Evolutionary conservation across 2,113 vertebrate species (phyloP), one percentile per base, ranked within the genome.

Genomic region (Entelurus aequoreus): DNA sequence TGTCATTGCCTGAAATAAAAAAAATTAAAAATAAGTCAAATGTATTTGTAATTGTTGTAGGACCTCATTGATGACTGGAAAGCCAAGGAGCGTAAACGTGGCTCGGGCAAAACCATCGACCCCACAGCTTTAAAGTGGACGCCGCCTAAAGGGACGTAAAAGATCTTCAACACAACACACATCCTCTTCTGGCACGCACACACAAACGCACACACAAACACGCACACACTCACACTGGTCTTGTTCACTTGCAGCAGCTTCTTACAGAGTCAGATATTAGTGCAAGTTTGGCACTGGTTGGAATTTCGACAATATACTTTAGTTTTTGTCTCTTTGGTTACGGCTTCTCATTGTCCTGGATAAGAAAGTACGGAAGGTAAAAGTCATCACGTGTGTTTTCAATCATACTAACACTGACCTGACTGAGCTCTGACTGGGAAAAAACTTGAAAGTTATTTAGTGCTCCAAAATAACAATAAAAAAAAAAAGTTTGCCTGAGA

Each of bases 1-100:
- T n/a, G n/a, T n/a, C n/a, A n/a, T n/a, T n/a, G n/a, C n/a, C n/a
- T n/a, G n/a, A n/a, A n/a, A n/a, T n/a, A n/a, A n/a, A n/a, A n/a
- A n/a, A n/a, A n/a, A n/a, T n/a, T n/a, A n/a, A n/a, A n/a, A n/a
- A n/a, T n/a, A n/a, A 7, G 6, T 14, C 6, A 5, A 9, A 37
- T 38, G 36, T 8, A 55, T 38, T 38, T 28, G 9, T 37, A 16
- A 56, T n/a, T 11, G 54, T 48, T 70, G 8, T 38, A 99, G 96
- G 96, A 99, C 83, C 91, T 98, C 48, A 98, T 99, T 10, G 95
- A 99, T 5, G 96, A 98, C 77, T 98, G 95, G 95, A 94, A 94
- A 76, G 92, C 94, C 87, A 98, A 97, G 91, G 96, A 98, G 83
- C 91, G 92, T 72, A 97, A 95, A 81, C 91, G 95, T 55, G 94